These are phyloP conservation scores for Hippotragus niger DNA, from an alignment of 2,113 vertebrate species.

Conservation along the genomic window DNA sequence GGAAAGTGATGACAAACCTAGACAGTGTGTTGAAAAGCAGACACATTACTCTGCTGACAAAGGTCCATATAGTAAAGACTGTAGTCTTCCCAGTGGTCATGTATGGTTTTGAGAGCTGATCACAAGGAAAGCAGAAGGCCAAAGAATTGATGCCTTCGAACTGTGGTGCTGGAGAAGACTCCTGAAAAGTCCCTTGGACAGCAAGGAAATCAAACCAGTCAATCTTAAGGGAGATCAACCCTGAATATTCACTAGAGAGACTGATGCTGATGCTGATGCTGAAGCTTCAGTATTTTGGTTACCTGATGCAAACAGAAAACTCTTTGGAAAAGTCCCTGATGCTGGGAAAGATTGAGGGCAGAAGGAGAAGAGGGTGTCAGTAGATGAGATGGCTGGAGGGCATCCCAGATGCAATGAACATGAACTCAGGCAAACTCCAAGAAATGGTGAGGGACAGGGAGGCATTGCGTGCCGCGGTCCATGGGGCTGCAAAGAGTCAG, in stretches of 20 bases:
- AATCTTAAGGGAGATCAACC: background rate
- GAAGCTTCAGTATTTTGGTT: background rate
- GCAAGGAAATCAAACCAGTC: background rate
- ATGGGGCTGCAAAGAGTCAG: background rate
- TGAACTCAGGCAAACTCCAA: background rate
- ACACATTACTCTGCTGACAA: background rate
- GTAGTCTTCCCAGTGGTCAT: background rate
- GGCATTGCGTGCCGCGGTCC: rapidly evolving
- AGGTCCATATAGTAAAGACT: background rate
- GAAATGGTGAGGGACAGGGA: background rate
- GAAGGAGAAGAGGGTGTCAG: background rate
- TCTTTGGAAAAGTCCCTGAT: background rate
- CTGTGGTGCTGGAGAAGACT: background rate
- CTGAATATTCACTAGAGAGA: background rate
- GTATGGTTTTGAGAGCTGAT: background rate
- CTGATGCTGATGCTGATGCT: background rate
- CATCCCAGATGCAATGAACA: background rate
- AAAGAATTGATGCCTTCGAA: background rate
- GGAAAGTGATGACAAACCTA: background rate
- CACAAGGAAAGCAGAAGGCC: background rate
- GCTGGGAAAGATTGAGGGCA: background rate
- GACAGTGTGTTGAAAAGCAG: background rate
- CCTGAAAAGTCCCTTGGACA: background rate
- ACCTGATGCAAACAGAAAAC: background rate
- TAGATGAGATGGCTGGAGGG: background rate